Evolutionary conservation across 2,888 invertebrate species (phyloP).

Genomic region (Onthophagus sagittarius): DNA sequence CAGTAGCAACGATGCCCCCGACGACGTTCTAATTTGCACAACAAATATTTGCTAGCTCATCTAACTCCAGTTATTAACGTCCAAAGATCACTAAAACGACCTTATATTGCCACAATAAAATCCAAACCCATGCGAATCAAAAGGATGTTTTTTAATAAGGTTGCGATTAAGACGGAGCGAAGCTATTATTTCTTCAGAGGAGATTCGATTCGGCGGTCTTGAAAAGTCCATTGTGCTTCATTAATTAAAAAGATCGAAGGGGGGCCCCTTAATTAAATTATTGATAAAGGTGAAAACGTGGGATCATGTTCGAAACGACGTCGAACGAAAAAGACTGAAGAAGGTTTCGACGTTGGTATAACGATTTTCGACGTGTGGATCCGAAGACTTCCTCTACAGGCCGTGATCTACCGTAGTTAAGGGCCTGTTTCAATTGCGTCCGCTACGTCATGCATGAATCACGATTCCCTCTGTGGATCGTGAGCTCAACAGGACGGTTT

Average conservation of each 20-base stretch:
- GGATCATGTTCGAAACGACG: not conserved
- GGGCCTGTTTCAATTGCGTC: slow-evolving; percentile 34
- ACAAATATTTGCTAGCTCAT: not conserved
- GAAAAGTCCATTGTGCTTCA: not conserved
- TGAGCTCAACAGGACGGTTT: slow-evolving; percentile 26
- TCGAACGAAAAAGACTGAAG: not conserved
- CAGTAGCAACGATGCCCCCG: not conserved
- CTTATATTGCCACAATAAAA: not conserved
- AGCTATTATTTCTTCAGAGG: not conserved
- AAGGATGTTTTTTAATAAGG: not conserved
- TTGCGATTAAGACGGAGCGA: not conserved
- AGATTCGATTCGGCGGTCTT: not conserved
- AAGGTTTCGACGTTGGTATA: not conserved
- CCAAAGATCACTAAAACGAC: not conserved
- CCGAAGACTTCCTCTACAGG: not conserved
- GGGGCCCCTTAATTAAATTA: not conserved
- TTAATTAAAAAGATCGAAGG: not conserved
- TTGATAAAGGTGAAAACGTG: not conserved
- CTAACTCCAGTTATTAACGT: not conserved
- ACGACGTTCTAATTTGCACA: not conserved
- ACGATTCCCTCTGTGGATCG: slow-evolving; percentile 39
- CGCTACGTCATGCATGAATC: slow-evolving; percentile 38
- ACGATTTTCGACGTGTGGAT: not conserved
- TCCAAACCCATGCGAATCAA: not conserved
- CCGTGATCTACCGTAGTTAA: slow-evolving; percentile 33